Base-by-base conservation (phyloP, 2,113 vertebrate genomes). In the Centropristis striata region DNA sequence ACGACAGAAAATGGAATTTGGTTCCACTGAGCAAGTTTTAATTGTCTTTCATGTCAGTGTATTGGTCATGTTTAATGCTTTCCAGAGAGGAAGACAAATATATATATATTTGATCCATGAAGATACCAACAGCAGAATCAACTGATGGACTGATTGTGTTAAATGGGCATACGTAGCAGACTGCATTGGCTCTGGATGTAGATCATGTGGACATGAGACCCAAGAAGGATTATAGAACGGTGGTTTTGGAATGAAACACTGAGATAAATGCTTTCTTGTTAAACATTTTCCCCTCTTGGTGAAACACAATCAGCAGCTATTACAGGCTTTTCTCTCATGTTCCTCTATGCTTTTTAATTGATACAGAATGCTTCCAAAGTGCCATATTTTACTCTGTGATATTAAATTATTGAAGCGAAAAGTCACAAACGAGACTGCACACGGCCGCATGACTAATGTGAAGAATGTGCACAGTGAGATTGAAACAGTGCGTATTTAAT, bases 401-500 rank as follows among this genome's bases (percentile, higher is more conserved):
- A n/a, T 73, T 58, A 50, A 78, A 64, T 84, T 36, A 82, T 49
- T 80, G 25, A 71, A 76, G 61, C 16, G 1, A 61, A 32, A 66
- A 70, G 59, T 77, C 51, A 51, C 14, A 37, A 44, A 39, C 2
- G 44, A 75, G 53, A 80, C 44, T 50, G 46, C 75, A 67, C 66
- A 66, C 78, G 59, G 72, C 64, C 23, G 73, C 82, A 58, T 80
- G 82, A 85, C 75, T 87, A 88, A 87, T 69, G 72, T 51, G 75
- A 53, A 50, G 39, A 72, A 75, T 82, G 42, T 47, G 63, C 66
- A 50, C 70, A 55, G 76, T 21, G 54, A 61, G 69, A 75, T 49
- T 72, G 51, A 87, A 83, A 69, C 69, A 27, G 66, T 50, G 71
- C 47, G 8, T 47, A 72, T 91, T 89, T 84, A 86, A 90, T 79